Conservation (phyloP, 2,888 invertebrate genomes). For the Coleophora flavipennella region DNA sequence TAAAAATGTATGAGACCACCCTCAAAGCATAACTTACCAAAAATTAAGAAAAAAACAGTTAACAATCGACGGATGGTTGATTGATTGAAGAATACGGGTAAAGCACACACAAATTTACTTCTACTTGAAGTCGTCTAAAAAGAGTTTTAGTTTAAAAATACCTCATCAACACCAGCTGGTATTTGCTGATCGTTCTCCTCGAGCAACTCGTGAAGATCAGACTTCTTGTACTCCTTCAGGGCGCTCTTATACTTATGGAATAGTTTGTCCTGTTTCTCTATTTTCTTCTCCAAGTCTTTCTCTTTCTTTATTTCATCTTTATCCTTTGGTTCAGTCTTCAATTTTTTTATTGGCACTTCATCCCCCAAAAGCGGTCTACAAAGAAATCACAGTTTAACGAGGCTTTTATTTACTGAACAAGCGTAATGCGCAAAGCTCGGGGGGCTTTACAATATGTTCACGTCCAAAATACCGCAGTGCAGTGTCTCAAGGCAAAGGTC, state of each 20-base stretch:
- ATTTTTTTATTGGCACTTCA: conserved; percentile 78
- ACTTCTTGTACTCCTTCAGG: conserved; percentile 68
- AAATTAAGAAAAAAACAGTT: too few species aligned
- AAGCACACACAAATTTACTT: too few species aligned
- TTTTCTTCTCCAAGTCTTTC: conserved; percentile 68
- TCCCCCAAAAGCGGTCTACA: conserved; percentile 48
- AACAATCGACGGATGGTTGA: too few species aligned
- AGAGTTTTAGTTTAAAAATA: conserved; percentile 14
- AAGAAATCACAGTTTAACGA: background rate
- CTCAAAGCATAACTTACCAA: too few species aligned
- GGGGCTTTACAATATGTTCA: too few species aligned
- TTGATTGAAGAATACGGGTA: too few species aligned
- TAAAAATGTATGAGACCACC: too few species aligned
- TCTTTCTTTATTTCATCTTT: conserved; percentile 61
- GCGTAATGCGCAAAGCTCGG: too few species aligned
- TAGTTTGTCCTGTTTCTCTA: conserved; percentile 81
- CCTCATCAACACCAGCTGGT: conserved; percentile 77
- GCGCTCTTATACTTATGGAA: conserved; percentile 47
- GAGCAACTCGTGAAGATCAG: conserved; percentile 76
- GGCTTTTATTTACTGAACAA: too few species aligned
- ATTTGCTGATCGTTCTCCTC: conserved; percentile 81
- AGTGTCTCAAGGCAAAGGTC: too few species aligned
- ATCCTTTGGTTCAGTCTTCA: conserved; percentile 76
- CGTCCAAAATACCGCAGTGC: too few species aligned
- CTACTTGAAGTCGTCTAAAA: too few species aligned